Base-by-base conservation (phyloP, 2,113 vertebrate genomes). In the Daphoenositta chrysoptera region DNA sequence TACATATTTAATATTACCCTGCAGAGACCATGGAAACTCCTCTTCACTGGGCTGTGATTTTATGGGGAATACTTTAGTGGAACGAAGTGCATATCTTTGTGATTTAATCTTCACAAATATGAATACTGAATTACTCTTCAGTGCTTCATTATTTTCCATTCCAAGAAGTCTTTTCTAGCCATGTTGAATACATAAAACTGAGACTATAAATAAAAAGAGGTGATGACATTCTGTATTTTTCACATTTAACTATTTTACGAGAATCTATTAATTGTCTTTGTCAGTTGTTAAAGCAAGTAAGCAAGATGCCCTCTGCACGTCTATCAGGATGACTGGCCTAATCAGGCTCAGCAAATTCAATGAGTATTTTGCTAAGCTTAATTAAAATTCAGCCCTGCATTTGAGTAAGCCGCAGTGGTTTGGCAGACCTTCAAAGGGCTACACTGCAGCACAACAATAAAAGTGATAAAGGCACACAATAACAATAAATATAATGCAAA, bases 381-480 rank as follows among this genome's bases (percentile, higher is more conserved):
- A 98, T 98, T 98, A 98, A 97, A 97, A 98, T 98, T 98, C 97
- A 98, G 45, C 72, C 95, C 96, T 90, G 90, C 88, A 81, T 97
- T 98, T 97, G 96, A 97, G 93, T 70, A 97, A 98, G 97, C 97
- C 58, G 66, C 97, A 97, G 97, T 97, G 95, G 94, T 97, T 97
- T 98, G 98, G 98, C 98, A 98, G 96, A 97, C 97, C 97, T 97
- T 98, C 97, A 98, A 96, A 97, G 96, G 92, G 83, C 89, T 97
- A 94, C 90, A 95, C 95, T 97, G 94, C 96, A 97, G 96, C 91
- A 96, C 61, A 97, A 97, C 94, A 98, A 95, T 97, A 94, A 97
- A 97, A 97, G 82, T 95, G 91, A 98, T 96, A 97, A 97, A 98
- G 86, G 76, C 80, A 35, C 56, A 90, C 88, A 96, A 69, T 95